phyloP scores from a whole-genome alignment of 2,888 invertebrate species.

The Thymelicus sylvestris region DNA sequence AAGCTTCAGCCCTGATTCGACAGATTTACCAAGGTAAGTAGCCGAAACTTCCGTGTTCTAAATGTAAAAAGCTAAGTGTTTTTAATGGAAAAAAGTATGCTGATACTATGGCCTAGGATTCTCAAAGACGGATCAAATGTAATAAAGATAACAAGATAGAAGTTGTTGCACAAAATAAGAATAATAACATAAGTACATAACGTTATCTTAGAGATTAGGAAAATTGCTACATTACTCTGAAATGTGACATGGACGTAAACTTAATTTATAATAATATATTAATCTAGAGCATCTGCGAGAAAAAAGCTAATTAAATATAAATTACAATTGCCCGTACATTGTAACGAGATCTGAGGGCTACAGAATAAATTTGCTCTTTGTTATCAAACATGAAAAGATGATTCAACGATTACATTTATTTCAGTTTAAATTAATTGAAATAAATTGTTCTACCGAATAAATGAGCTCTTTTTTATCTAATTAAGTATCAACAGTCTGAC shows the following conservation, averaged over 20 bases:
- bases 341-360: not conserved
- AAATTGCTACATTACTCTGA: not conserved
- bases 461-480: too few relatives aligned
- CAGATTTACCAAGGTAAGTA: too few relatives aligned
- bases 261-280: constrained; percentile 3
- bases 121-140: not conserved
- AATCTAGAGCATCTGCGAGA: not conserved
- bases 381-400: too few relatives aligned
- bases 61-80: not conserved
- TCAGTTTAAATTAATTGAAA: not conserved
- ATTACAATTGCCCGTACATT: not conserved
- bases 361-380: too few relatives aligned
- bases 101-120: too few relatives aligned
- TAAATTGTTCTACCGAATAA: too few relatives aligned
- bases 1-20: too few relatives aligned
- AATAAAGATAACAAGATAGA: not conserved
- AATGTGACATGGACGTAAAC: not conserved
- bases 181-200: not conserved
- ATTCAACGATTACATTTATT: too few relatives aligned
- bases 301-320: not conserved
- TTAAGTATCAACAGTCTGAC: too few relatives aligned
- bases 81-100: too few relatives aligned
- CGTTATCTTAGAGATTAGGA: not conserved
- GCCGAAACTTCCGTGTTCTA: too few relatives aligned
- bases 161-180: too few relatives aligned